A percentile compares a stretch with the other conserved stretches of the same genome.
phyloP scores from a whole-genome alignment of 1,140 invertebrate genomes.

The Drosophila arawakana region DNA sequence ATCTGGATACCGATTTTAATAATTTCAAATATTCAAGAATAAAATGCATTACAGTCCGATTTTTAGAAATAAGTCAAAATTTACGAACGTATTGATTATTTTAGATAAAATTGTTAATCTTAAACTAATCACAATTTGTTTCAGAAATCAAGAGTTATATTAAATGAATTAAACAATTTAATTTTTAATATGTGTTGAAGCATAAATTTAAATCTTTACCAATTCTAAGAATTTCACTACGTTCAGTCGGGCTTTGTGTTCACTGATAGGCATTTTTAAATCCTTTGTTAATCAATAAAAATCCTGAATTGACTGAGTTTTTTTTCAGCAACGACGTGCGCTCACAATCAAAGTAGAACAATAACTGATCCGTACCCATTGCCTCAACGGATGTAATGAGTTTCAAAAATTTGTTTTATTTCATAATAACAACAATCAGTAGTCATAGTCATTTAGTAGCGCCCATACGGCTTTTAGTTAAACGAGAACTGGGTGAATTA shows the following conservation, averaged over 20 bases:
- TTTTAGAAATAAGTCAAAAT: too few relatives aligned
- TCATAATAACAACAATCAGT: constrained; percentile 15
- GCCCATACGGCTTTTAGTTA: not conserved
- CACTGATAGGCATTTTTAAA: constrained; percentile 76
- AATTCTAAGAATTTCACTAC: constrained; percentile 82
- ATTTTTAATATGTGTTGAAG: too few relatives aligned
- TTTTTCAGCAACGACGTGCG: constrained; percentile 36
- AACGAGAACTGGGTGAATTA: constrained; percentile 77
- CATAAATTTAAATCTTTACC: constrained; percentile 54
- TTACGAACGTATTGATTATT: too few relatives aligned
- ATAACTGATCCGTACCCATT: constrained; percentile 54
- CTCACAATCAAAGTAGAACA: constrained; percentile 54
- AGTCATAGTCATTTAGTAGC: not conserved
- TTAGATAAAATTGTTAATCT: too few relatives aligned
- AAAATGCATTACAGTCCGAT: too few relatives aligned
- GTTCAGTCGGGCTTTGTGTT: constrained; percentile 74
- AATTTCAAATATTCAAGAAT: too few relatives aligned
- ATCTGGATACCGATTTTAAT: too few relatives aligned
- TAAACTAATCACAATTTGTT: too few relatives aligned
- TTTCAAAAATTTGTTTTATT: constrained; percentile 47
- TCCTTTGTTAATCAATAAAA: not conserved
- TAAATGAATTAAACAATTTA: too few relatives aligned
- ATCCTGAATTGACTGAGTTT: constrained; percentile 1
- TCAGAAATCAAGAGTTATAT: too few relatives aligned
- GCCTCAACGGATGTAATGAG: constrained; percentile 41